Evolutionary conservation across 2,888 invertebrate species (phyloP).

Genomic region (Spisula subtruncata): DNA sequence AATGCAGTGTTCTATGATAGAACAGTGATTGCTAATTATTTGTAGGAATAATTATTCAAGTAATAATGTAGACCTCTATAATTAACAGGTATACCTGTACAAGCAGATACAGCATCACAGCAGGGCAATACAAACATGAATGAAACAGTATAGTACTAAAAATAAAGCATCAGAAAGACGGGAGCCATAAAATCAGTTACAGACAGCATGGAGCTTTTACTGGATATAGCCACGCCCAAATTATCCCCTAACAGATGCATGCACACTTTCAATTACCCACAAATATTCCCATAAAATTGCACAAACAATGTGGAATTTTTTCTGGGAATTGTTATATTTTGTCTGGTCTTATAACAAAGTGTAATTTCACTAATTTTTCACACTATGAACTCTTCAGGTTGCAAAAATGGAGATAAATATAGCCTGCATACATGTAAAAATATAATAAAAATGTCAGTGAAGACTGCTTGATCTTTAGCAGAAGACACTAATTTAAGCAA

Average conservation of each 20-base stretch:
- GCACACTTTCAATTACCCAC: background rate
- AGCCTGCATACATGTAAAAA: background rate
- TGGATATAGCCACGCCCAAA: conserved; percentile 1
- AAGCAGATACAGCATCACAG: background rate
- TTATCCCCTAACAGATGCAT: background rate
- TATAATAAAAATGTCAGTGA: background rate
- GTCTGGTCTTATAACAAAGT: background rate
- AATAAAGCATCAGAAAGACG: background rate
- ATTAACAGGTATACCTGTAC: too few relatives aligned
- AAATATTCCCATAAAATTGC: conserved; percentile 6
- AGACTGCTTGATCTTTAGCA: background rate
- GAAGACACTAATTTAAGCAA: background rate
- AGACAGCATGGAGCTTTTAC: background rate
- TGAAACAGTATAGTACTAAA: conserved; percentile 6
- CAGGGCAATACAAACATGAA: background rate
- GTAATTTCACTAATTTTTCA: background rate
- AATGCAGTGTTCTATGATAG: too few relatives aligned
- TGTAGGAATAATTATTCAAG: too few relatives aligned
- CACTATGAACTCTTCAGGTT: background rate
- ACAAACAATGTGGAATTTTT: background rate
- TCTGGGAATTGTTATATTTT: background rate
- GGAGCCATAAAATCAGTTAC: background rate
- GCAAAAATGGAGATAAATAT: conserved; percentile 1
- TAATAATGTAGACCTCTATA: too few relatives aligned
- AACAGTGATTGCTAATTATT: too few relatives aligned